Base-by-base conservation (phyloP, 2,888 invertebrate genomes). In the Beris morrisii region DNA sequence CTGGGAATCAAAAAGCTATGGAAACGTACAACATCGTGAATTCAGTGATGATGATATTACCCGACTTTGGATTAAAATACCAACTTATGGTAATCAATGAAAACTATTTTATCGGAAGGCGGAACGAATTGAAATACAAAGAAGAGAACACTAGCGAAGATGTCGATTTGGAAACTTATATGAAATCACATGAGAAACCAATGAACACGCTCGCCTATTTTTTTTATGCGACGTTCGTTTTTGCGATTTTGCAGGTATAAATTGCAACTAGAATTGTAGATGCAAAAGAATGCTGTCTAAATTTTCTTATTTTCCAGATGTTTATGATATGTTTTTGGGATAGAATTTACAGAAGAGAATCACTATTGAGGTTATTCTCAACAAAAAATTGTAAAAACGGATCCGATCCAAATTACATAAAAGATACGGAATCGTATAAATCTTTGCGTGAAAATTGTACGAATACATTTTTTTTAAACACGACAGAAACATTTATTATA, bases 21-120 rank as follows among this genome's bases (percentile, higher is more conserved):
- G 71, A 75, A 38, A 63, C 70, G 30, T 76, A 77, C 63, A 71
- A 69, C 13, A 71, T 72, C 0, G 71, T 74, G 59, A 79, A 79
- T 5, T 65, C 54, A 0, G 70, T 78, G 9, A 69, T 79, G 28
- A 71, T 74, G 15, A 65, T 80, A n/a, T 64, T 80, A 4, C 81
- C 81, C 9, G 81, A 81, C 69, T 81, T 80, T 43, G 76, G 77
- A 66, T 71, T 81, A 9, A 79, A 77, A 54, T 78, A 81, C 68
- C 79, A 80, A 69, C 65, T 81, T 54, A 77, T 77, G 43, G 67
- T 78, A 2, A 75, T 81, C 22, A 78, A 79, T 64, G 79, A 79
- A 69, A 74, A 75, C 50, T 76, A 78, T 43, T 72, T 79, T 44
- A 73, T 74, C 1, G 59, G 71, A 15, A 74, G 75, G 31, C 73